A percentile compares a stretch with the other conserved stretches of the same genome.
These are phyloP conservation scores for Macaria liturata DNA, from an alignment of 2,888 invertebrate species.

Conservation along the genomic window DNA sequence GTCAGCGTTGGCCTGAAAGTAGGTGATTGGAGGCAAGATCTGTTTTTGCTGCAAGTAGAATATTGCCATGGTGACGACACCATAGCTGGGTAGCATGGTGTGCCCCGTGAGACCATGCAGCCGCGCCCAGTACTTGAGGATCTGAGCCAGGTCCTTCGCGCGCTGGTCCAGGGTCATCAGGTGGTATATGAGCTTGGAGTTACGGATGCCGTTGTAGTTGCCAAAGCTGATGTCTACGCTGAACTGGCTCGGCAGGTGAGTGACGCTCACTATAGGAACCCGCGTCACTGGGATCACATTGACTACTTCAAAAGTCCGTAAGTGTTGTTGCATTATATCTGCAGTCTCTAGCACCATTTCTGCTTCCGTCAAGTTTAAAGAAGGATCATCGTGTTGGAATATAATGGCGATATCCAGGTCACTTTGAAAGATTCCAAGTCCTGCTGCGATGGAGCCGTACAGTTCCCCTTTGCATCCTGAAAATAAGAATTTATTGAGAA, in stretches of 20 bases:
- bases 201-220: constrained; percentile 4
- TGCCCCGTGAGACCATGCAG: constrained; percentile 4
- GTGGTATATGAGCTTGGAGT: constrained; percentile 8
- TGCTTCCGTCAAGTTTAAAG: background rate
- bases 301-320: background rate
- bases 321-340: background rate
- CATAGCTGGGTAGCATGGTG: constrained; percentile 16
- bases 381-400: constrained; percentile 1
- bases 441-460: constrained; percentile 19
- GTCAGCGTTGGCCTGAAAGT: constrained; percentile 16
- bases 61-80: constrained; percentile 26
- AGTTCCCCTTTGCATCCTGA: constrained; percentile 10
- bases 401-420: constrained; percentile 16
- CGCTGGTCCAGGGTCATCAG: constrained; percentile 11
- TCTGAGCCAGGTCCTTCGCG: constrained; percentile 6
- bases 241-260: constrained; percentile 12
- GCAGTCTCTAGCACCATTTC: background rate
- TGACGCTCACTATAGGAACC: background rate
- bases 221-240: constrained; percentile 13
- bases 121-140: constrained; percentile 20
- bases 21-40: constrained; percentile 20
- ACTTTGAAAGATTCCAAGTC: constrained; percentile 15
- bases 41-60: constrained; percentile 38
- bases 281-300: background rate
- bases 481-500: background rate